phyloP scores from a whole-genome alignment of 2,113 vertebrate genomes.

The Otus sunia region DNA sequence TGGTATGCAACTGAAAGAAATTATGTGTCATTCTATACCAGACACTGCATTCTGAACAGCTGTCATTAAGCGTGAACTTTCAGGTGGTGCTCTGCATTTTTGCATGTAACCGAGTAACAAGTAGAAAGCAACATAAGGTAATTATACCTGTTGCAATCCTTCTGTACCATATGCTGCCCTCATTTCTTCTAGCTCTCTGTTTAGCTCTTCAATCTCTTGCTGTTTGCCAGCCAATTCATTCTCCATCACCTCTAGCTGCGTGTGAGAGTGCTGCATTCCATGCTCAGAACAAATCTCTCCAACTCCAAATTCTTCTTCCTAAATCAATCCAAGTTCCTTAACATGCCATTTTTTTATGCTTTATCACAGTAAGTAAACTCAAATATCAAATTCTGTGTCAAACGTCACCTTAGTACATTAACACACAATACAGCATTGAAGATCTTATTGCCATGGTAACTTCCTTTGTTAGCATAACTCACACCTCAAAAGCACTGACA shows the following conservation, averaged over 20 bases:
- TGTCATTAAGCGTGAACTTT: not conserved
- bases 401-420: slow-evolving; percentile 21
- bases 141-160: slow-evolving; percentile 89
- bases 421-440: slow-evolving; percentile 36
- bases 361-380: slow-evolving; percentile 35
- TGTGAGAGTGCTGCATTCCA: slow-evolving; percentile 65
- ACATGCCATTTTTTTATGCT: slow-evolving; percentile 29
- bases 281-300: slow-evolving; percentile 75
- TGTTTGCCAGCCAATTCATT: slow-evolving; percentile 83
- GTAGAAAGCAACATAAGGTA: slow-evolving; percentile 58
- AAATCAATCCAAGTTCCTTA: slow-evolving; percentile 73
- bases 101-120: slow-evolving; percentile 5
- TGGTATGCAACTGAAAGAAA: not conserved
- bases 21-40: not conserved
- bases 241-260: slow-evolving; percentile 80
- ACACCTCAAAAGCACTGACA: slow-evolving; percentile 33
- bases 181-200: slow-evolving; percentile 87
- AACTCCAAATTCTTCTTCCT: slow-evolving; percentile 85
- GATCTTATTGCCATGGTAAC: slow-evolving; percentile 57
- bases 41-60: not conserved
- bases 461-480: slow-evolving; percentile 64
- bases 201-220: slow-evolving; percentile 86
- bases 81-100: not conserved
- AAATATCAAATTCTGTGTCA: slow-evolving; percentile 40
- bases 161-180: slow-evolving; percentile 85